Base-by-base conservation (phyloP, 2,888 invertebrate genomes). In the Sarcophaga rosellei region DNA sequence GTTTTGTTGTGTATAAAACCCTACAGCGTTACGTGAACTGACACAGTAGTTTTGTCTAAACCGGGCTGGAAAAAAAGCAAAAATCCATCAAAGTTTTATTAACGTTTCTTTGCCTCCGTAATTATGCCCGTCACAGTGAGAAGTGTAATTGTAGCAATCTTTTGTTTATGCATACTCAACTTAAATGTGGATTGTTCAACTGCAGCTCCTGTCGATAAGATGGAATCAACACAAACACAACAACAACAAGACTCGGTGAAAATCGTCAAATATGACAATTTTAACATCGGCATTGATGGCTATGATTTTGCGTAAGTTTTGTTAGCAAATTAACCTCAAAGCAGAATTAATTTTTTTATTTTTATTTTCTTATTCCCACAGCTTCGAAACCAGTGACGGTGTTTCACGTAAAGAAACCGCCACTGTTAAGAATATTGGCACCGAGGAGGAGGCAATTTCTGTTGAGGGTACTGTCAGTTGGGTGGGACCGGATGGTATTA, bases 181-280 rank as follows among this genome's bases (percentile, higher is more conserved):
- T 20, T 45, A 15, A 11, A 63, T 25, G 23, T 59, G 23, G 45
- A 3, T 2, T 25, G 17, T 44, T 44, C 15, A 15, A 35, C 2
- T 11, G 90, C 91, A 15, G 91, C 90, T 35, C 91, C 91, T 10
- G 69, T 92, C 76, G 89, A 91, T 8, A 59, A 59, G 35, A 20
- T 45, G 10, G 76, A 70, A 17, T 82, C 69, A 21, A 61, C 11
- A n/a, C 17, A n/a, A 11, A 21, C 0, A 89, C 68, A 91, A 94
- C 89, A 94, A 88, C 45, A 68, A 23, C 61, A 69, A 45, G 65
- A 59, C n/a, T 23, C 45, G 1, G 72, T 82, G 2, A 77, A 77
- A 66, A 94, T 95, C 86, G 74, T 95, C 70, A 94, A 94, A 76
- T 95, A 95, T 88, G 95, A 95, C 35, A 93, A 93, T 84, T 94